Percentiles rank a stretch among this genome's conserved stretches.
Conservation (phyloP, 1,140 invertebrate genomes). For the Pogonognathellus flavescens region DNA sequence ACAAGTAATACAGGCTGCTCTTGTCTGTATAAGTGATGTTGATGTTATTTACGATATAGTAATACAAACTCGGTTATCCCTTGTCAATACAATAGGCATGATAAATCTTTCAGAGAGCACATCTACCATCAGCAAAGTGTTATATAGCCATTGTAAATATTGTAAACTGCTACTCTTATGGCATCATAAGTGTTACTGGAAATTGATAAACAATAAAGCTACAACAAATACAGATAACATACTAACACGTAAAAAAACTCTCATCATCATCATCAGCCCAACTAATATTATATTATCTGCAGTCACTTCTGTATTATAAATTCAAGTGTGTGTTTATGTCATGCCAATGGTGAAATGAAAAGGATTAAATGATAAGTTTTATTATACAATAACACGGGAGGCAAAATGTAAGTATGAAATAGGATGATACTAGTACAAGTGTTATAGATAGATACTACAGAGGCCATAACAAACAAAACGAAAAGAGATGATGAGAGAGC, state of each 20-base stretch:
- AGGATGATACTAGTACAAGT: slow-evolving; percentile 2
- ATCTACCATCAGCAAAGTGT: background rate
- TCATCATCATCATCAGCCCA: background rate
- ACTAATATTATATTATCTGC: background rate
- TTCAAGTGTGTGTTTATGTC: slow-evolving; percentile 48
- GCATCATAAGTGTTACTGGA: slow-evolving; percentile 43
- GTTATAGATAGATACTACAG: no score
- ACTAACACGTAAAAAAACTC: slow-evolving; percentile 32
- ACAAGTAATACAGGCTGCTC: background rate
- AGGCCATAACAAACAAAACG: background rate
- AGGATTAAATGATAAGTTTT: slow-evolving; percentile 49
- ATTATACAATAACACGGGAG: slow-evolving; percentile 44
- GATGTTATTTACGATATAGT: no score
- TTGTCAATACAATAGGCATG: slow-evolving; percentile 27
- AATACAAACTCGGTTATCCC: background rate
- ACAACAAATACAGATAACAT: slow-evolving; percentile 46
- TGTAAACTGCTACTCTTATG: slow-evolving; percentile 38
- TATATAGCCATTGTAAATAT: slow-evolving; percentile 34
- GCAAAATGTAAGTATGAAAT: background rate
- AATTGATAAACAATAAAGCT: slow-evolving; percentile 50
- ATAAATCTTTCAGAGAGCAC: slow-evolving; percentile 23
- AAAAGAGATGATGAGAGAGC: slow-evolving; percentile 26
- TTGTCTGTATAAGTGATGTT: slow-evolving; percentile 3
- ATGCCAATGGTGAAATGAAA: slow-evolving; percentile 46
- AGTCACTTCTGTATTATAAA: slow-evolving; percentile 1